Conservation (phyloP, 2,888 invertebrate species). For the Torymus tubicola region DNA sequence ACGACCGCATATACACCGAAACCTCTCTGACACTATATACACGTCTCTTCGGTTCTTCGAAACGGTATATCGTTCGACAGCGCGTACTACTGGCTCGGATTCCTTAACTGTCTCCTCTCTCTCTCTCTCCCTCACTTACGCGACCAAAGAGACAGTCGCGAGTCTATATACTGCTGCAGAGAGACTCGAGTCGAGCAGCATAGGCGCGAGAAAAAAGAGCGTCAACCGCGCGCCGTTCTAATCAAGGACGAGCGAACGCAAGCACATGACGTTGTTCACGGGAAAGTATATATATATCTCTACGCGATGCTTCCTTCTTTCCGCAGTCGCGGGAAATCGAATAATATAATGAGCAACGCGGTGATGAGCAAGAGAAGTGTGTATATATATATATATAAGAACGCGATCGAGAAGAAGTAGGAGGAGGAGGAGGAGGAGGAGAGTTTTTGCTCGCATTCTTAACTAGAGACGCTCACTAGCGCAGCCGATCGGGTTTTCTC, state of each 20-base stretch:
- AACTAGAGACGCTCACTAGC: neutral
- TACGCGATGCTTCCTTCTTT: conserved; percentile 22
- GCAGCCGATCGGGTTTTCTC: neutral
- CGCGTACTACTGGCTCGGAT: no score
- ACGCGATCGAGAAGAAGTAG: no score
- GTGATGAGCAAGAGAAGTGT: no score
- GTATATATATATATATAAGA: no score
- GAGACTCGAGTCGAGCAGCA: no score
- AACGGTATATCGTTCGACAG: no score
- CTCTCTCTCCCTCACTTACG: no score
- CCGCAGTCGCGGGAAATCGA: no score
- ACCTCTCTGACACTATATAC: no score
- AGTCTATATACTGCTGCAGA: neutral
- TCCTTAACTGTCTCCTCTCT: neutral
- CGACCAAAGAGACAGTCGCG: neutral
- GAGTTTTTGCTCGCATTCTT: conserved; percentile 23
- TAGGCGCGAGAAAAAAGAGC: neutral
- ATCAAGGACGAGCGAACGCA: conserved; percentile 5
- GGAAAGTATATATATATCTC: neutral
- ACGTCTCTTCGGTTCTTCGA: no score
- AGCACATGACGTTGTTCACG: conserved; percentile 16
- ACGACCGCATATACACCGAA: no score
- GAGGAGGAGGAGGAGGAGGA: neutral
- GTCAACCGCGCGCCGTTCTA: neutral
- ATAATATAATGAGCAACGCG: no score